A percentile compares a stretch with the other conserved stretches of the same genome.
These are phyloP conservation scores for Pipa parva DNA, from an alignment of 2,113 vertebrate species.

Conservation along the genomic window DNA sequence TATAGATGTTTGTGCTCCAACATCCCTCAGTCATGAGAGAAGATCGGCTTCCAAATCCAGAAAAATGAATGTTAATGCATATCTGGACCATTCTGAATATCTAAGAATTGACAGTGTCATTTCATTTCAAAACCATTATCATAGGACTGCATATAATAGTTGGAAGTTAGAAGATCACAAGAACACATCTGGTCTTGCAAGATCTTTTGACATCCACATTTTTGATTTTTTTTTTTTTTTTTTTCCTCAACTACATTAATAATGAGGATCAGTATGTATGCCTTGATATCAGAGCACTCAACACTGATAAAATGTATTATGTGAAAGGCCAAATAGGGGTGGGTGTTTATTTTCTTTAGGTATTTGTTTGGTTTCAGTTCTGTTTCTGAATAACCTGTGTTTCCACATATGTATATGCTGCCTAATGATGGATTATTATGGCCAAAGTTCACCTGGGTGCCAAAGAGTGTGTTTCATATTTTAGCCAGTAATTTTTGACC, in stretches of 20 bases:
- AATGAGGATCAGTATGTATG: not conserved
- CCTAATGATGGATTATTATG: not conserved
- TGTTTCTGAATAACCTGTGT: not conserved
- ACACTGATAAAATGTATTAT: not conserved
- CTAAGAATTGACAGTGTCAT: conserved; percentile 1
- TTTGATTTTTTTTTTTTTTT: not conserved
- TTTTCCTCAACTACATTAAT: not conserved
- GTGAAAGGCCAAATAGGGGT: not conserved
- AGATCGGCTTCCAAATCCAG: conserved; percentile 55
- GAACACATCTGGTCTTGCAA: no score
- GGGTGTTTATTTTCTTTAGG: not conserved
- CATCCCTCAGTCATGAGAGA: conserved; percentile 41
- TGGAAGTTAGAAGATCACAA: not conserved
- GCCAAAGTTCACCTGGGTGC: conserved; percentile 13
- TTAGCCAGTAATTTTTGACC: not conserved
- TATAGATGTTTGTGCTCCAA: conserved; percentile 60
- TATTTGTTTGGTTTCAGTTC: not conserved
- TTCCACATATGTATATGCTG: not conserved
- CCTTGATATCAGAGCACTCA: not conserved
- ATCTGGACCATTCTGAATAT: conserved; percentile 8
- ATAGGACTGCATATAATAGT: not conserved
- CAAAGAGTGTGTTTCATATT: conserved; percentile 6
- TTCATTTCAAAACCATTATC: conserved; percentile 21
- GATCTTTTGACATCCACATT: no score
- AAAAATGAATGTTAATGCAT: conserved; percentile 46